Percentiles rank a stretch among this genome's conserved stretches.
These are phyloP conservation scores for Euschistus heros DNA, from an alignment of 1,140 invertebrate species.

Conservation along the genomic window DNA sequence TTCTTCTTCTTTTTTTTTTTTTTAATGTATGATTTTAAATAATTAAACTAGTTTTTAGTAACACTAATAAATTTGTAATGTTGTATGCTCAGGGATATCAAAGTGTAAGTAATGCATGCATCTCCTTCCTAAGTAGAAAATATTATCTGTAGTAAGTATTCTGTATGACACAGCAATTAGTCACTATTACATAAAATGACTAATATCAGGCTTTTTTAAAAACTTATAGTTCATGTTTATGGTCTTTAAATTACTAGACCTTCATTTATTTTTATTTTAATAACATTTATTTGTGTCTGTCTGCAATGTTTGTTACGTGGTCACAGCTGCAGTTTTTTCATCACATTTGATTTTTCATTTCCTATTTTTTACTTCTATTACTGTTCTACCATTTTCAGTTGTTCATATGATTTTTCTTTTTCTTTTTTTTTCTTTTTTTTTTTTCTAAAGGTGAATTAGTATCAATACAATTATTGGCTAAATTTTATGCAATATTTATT, in stretches of 20 bases:
- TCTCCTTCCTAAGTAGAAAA: slow-evolving; percentile 1
- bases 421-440: too few species aligned
- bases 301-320: background rate
- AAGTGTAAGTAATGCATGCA: slow-evolving; percentile 10
- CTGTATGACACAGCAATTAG: background rate
- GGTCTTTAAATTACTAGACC: background rate
- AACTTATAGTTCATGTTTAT: background rate
- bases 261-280: background rate
- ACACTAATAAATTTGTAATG: background rate
- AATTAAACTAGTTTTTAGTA: too few species aligned
- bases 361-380: too few species aligned
- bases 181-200: background rate
- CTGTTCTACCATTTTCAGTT: too few species aligned
- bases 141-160: slow-evolving; percentile 2
- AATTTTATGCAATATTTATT: too few species aligned
- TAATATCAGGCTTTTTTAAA: background rate
- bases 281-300: background rate
- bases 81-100: slow-evolving; percentile 11
- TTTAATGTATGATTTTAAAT: too few species aligned
- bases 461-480: too few species aligned
- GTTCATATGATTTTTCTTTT: too few species aligned
- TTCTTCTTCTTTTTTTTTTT: too few species aligned
- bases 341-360: too few species aligned
- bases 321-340: too few species aligned
- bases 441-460: too few species aligned